These are phyloP conservation scores for Cebidichthys violaceus DNA, from an alignment of 2,113 vertebrate genomes.

Conservation along the genomic window DNA sequence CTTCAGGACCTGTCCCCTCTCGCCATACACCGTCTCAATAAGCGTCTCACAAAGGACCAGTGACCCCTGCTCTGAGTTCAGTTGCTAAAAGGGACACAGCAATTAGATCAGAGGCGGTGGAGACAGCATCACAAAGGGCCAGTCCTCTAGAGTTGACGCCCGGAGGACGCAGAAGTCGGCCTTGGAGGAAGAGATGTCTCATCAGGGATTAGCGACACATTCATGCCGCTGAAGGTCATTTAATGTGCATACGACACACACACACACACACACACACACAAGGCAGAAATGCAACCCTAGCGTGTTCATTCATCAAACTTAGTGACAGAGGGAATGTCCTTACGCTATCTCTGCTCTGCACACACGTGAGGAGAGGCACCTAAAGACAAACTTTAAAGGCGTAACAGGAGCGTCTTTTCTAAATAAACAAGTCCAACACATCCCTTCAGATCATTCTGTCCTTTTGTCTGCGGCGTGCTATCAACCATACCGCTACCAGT, in stretches of 20 bases:
- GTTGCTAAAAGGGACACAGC: conserved; percentile 76
- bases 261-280: background rate
- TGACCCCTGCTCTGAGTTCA: conserved; percentile 90
- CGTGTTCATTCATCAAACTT: background rate
- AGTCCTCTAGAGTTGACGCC: conserved; percentile 55
- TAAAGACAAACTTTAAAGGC: background rate
- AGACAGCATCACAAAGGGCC: conserved; percentile 60
- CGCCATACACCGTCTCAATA: conserved; percentile 93
- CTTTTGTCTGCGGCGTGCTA: background rate
- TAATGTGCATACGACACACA: conserved; percentile 10
- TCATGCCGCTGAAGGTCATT: conserved; percentile 61
- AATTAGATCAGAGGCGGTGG: conserved; percentile 64
- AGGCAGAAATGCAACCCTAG: conserved; percentile 1
- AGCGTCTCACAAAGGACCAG: conserved; percentile 94
- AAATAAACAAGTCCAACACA: background rate
- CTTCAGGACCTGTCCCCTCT: conserved; percentile 95
- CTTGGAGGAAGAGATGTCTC: conserved; percentile 60
- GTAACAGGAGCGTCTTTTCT: conserved; percentile 4
- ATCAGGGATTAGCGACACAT: conserved; percentile 63
- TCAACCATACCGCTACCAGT: background rate
- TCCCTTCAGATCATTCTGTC: background rate
- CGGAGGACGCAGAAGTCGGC: conserved; percentile 53
- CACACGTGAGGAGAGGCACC: background rate
- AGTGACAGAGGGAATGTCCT: conserved; percentile 1
- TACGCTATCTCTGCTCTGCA: conserved; percentile 1